Base-by-base conservation (phyloP, 2,888 invertebrate species). In the Latrodectus hesperus region DNA sequence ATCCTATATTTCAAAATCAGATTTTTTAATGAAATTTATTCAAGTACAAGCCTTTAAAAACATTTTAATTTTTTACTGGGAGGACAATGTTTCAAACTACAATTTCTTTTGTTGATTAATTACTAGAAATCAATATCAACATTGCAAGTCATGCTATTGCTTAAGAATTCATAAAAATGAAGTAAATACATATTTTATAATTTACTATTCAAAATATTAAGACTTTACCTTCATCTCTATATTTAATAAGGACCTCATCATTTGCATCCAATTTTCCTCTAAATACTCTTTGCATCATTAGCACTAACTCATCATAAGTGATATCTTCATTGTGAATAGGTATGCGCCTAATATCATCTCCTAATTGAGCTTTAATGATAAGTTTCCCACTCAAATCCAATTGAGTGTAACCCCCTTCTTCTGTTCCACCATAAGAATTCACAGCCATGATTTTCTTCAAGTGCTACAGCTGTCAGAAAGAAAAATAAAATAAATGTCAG, bases 251-350 rank as follows among this genome's bases (percentile, higher is more conserved):
- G 85, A 95, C 94, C 90, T 95, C 95, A 93, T 95, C 95, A 90
- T 93, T 94, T 74, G 94, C 93, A 74, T 93, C 93, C 55, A 95
- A 91, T 91, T 94, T 94, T 16, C 95, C 95, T 81, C 94, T 92
- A 91, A 95, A 95, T 9, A 95, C 94, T 90, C 95, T 92, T 91
- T 95, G 95, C 95, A 95, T 95, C 95, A 95, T 95, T 81, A 95
- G 92, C 79, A 95, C 94, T 77, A 95, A 92, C 91, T 95, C 94
- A 92, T 94, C 94, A 91, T 95, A 95, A 0, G 95, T 95, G 90
- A 95, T 94, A 86, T 95, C 95, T 92, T 95, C 95, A 92, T 95
- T 95, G 92, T 95, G 95, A 84, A 95, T 95, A 11, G 95, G 94
- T 89, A 95, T 95, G 90, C 95, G 93, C 26, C 95, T 93, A 88